These are phyloP conservation scores for Sternarchorhynchus goeldii DNA, from an alignment of 2,797 vertebrate species.

Conservation along the genomic window DNA sequence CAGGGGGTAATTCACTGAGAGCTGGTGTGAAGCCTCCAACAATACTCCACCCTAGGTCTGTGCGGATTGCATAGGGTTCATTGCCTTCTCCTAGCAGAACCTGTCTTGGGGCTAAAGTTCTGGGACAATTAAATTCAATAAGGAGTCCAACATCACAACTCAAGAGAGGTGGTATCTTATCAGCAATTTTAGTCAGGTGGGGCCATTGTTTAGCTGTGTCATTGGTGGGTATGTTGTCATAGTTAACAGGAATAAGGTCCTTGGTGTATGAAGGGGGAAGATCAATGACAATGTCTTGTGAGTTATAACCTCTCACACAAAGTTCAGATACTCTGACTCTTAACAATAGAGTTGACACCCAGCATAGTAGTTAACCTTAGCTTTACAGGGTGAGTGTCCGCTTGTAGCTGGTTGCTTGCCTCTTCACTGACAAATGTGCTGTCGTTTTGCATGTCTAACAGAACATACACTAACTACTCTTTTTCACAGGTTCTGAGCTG, in stretches of 20 bases:
- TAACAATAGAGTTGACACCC: constrained; percentile 13
- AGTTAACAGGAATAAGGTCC: constrained; percentile 42
- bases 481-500: not conserved
- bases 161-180: constrained; percentile 1
- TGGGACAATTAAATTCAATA: constrained; percentile 6
- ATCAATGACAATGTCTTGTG: not conserved
- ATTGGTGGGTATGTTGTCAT: constrained; percentile 32
- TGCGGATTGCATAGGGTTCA: not conserved
- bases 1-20: not conserved
- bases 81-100: not conserved
- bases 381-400: constrained; percentile 17
- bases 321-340: constrained; percentile 25
- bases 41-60: not conserved
- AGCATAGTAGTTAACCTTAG: constrained; percentile 43
- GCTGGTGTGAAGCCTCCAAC: no score
- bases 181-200: not conserved
- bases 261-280: constrained; percentile 36
- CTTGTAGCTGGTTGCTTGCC: constrained; percentile 19
- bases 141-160: constrained; percentile 4
- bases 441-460: constrained; percentile 45
- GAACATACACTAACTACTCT: constrained; percentile 37
- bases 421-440: constrained; percentile 31
- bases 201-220: constrained; percentile 35
- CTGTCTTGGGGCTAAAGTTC: not conserved
- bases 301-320: constrained; percentile 34